Evolutionary conservation across 2,797 vertebrate species (phyloP).

Genomic region (Sebastes iracundus): DNA sequence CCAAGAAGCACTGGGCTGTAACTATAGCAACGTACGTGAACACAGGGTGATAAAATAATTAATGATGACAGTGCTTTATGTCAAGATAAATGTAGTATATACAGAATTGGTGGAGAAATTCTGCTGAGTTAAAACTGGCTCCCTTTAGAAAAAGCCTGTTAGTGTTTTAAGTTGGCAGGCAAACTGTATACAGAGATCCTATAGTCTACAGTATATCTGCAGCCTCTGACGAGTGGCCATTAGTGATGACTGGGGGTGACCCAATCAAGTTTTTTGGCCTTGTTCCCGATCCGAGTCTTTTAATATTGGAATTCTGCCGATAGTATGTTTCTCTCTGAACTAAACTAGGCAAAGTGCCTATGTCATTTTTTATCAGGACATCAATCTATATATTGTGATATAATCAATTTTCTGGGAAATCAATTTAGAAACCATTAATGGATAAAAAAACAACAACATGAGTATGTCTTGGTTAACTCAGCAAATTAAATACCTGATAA

Average conservation of each 20-base stretch:
- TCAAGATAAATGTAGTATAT: not conserved
- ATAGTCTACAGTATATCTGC: not conserved
- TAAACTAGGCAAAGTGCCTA: too few relatives aligned
- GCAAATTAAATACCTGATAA: not conserved
- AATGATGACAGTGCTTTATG: not conserved
- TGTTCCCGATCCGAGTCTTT: not conserved
- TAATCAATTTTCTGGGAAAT: not conserved
- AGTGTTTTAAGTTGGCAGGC: not conserved
- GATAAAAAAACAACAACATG: not conserved
- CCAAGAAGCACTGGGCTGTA: not conserved
- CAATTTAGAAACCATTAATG: not conserved
- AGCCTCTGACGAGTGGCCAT: not conserved
- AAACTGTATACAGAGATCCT: not conserved
- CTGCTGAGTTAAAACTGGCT: not conserved
- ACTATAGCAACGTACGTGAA: not conserved
- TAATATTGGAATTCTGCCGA: not conserved
- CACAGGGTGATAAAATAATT: not conserved
- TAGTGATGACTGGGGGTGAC: not conserved
- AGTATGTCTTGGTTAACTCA: not conserved
- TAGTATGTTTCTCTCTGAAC: not conserved
- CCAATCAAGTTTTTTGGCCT: not conserved
- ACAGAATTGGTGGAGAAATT: not conserved
- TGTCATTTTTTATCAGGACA: not conserved
- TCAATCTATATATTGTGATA: not conserved
- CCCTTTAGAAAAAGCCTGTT: not conserved